Conservation (phyloP, 2,113 vertebrate species). For the Leptobrachium leishanense region DNA sequence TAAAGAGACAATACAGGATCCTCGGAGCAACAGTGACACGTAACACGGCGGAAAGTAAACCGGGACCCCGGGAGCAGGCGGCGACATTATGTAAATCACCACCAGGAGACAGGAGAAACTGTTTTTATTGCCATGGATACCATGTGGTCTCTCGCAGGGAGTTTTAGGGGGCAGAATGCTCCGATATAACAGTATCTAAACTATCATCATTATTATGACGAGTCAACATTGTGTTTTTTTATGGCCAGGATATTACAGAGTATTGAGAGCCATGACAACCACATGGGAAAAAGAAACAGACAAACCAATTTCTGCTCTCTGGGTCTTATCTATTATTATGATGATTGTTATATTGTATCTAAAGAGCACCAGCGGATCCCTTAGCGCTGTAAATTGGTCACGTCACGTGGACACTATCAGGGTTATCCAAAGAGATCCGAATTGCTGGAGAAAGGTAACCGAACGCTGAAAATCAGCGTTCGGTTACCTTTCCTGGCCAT, state of each 20-base stretch:
- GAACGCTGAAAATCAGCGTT: no score
- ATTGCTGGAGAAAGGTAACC: no score
- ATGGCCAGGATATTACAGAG: background rate
- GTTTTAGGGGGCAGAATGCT: background rate
- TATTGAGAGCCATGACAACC: background rate
- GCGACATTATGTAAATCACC: background rate
- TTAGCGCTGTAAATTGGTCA: no score
- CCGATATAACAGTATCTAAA: background rate
- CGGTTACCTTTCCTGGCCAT: no score
- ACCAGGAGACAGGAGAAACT: background rate
- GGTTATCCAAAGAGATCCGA: no score
- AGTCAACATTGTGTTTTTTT: background rate
- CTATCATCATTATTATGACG: background rate
- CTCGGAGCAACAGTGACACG: background rate
- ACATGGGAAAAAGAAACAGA: background rate
- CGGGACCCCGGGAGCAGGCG: background rate
- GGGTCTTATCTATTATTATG: background rate
- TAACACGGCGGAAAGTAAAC: background rate
- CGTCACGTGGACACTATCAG: no score
- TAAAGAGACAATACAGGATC: background rate
- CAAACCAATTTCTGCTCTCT: background rate
- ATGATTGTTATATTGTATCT: no score
- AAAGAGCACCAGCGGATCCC: no score
- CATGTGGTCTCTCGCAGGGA: background rate
- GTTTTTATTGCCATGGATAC: constrained; percentile 5